These are phyloP conservation scores for Microtus ochrogaster DNA, from an alignment of 2,113 vertebrate species.

Conservation along the genomic window DNA sequence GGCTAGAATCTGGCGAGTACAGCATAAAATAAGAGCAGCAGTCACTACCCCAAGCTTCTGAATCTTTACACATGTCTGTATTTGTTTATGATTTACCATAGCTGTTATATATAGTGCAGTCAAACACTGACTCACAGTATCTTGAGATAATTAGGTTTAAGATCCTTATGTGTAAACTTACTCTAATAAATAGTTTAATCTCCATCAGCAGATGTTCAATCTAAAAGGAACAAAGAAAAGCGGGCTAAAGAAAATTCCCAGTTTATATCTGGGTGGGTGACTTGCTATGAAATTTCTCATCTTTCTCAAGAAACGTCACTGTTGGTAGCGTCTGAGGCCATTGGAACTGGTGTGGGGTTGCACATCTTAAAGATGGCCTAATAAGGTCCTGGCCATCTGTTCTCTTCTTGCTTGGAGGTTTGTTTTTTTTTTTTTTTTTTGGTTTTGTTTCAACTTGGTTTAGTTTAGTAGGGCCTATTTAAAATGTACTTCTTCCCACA, in stretches of 20 bases:
- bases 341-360: conserved; percentile 26
- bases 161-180: not conserved
- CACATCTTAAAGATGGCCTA: conserved; percentile 44
- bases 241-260: not conserved
- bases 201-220: not conserved
- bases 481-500: conserved; percentile 68
- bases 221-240: conserved; percentile 23
- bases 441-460: conserved; percentile 24
- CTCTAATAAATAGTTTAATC: not conserved
- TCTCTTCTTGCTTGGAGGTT: conserved; percentile 36
- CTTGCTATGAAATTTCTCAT: not conserved
- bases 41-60: not conserved
- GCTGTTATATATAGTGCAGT: not conserved
- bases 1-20: not conserved
- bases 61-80: not conserved
- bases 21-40: not conserved
- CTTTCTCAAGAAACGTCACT: conserved; percentile 4
- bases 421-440: not conserved
- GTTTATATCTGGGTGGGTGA: not conserved
- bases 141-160: not conserved
- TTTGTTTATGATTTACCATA: not conserved
- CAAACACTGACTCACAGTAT: not conserved
- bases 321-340: not conserved
- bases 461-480: conserved; percentile 63
- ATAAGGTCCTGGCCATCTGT: not conserved